Evolutionary conservation across 2,797 vertebrate genomes (phyloP), one percentile per base, ranked within the genome.

Genomic region (Choloepus didactylus): DNA sequence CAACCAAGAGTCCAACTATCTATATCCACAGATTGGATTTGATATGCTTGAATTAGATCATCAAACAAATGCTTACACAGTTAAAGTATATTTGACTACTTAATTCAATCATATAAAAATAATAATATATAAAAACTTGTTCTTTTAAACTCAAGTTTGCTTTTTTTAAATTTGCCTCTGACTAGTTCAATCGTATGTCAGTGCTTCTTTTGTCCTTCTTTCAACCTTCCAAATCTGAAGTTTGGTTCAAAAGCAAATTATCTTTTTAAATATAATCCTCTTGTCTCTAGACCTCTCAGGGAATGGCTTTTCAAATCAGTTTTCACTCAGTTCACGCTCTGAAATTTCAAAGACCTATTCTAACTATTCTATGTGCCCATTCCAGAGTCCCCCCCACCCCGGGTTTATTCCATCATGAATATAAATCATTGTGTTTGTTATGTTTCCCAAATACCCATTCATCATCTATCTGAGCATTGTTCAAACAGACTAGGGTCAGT

Each of bases 281-380:
- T 93, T 66, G 66, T 95, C 89, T 89, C 87, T 92, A 79, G 54
- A 96, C 25, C 51, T 94, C n/a, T 0, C 54, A 87, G 86, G 81
- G 96, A 96, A 97, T 92, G 89, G n/a, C 59, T 96, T 97, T 97
- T 93, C 89, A 96, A 96, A 84, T 96, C 92, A 69, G 72, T 96
- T 91, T 95, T 92, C 67, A 49, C 87, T 96, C 59, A 54, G 31
- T 87, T 93, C 51, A 41, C 25, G 82, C 49, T 84, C 25, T 12
- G 84, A 93, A 91, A 94, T 79, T 91, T 93, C 79, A 97, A 89
- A 95, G 83, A 35, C 35, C 35, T 35, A 35, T 35, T 35, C 35
- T 35, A 89, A 49, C 77, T 96, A 6, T 62, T 38, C 66, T 56
- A 25, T 79, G 41, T 92, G 91, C 89, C 73, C 69, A 69, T 93